Conservation (phyloP, 2,113 vertebrate genomes). For the Sinocyclocheilus anshuiensis region DNA sequence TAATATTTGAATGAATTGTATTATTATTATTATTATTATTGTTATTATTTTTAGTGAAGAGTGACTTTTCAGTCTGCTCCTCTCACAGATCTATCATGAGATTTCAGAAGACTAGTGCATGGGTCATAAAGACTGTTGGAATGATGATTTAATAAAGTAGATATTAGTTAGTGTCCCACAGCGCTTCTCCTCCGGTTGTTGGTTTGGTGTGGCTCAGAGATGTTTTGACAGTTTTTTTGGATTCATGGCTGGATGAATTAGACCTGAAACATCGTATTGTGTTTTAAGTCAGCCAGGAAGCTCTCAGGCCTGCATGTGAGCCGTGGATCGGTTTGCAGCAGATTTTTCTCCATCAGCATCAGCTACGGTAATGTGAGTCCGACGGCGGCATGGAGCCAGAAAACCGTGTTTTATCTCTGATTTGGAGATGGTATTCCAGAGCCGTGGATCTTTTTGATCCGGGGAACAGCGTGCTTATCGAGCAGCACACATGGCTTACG, state of each 20-base stretch:
- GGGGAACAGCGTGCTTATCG: slow-evolving; percentile 50
- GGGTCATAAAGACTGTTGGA: not conserved
- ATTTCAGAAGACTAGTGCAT: not conserved
- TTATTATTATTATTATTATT: too few species aligned
- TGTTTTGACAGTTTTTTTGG: slow-evolving; percentile 22
- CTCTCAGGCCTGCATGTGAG: not conserved
- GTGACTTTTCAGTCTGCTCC: too few species aligned
- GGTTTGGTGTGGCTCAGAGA: slow-evolving; percentile 9
- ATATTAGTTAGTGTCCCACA: too few species aligned
- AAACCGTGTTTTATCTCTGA: not conserved
- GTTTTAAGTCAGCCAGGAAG: slow-evolving; percentile 10
- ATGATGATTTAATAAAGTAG: not conserved
- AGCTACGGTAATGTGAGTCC: not conserved
- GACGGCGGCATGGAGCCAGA: not conserved
- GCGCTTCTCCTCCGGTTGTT: slow-evolving; percentile 16
- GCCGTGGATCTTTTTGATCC: slow-evolving; percentile 19
- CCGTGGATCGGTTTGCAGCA: not conserved
- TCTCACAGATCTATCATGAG: too few species aligned
- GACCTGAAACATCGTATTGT: slow-evolving; percentile 34
- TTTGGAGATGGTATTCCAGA: too few species aligned
- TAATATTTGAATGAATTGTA: too few species aligned
- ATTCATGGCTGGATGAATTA: slow-evolving; percentile 11
- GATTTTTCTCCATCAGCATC: not conserved
- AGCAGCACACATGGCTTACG: slow-evolving; percentile 73
- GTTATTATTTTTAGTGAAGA: too few species aligned